Evolutionary conservation across 2,888 invertebrate species (phyloP).

Genomic region (Sphaerophoria rueppellii): DNA sequence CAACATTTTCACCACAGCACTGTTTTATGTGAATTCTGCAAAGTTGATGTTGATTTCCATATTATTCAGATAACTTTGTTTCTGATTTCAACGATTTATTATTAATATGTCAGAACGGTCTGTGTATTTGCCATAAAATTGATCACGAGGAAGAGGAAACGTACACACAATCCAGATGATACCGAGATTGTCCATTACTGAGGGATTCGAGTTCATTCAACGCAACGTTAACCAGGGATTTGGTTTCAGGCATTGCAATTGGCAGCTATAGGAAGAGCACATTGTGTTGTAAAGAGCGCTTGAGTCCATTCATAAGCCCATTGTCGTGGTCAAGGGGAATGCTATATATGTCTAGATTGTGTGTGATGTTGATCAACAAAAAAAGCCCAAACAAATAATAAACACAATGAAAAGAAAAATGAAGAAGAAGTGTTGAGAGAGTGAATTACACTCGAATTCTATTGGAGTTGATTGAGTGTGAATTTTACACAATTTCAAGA

Average conservation of each 20-base stretch:
- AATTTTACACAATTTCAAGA: conserved; percentile 73
- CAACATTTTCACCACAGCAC: background rate
- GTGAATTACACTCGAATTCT: conserved; percentile 73
- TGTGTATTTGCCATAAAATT: background rate
- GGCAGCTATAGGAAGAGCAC: conserved; percentile 33
- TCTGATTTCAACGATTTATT: conserved; percentile 72
- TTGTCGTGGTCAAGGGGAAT: conserved; percentile 70
- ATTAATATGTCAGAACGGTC: conserved; percentile 44
- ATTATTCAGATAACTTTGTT: conserved; percentile 70
- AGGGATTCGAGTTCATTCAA: conserved; percentile 43
- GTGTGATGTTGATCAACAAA: conserved; percentile 42
- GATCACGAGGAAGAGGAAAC: background rate
- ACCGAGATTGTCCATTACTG: background rate
- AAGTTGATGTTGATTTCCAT: conserved; percentile 57
- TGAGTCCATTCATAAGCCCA: conserved; percentile 18
- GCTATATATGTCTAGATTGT: conserved; percentile 30
- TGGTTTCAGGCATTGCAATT: conserved; percentile 35
- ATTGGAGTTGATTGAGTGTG: conserved; percentile 74
- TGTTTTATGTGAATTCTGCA: background rate
- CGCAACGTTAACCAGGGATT: conserved; percentile 5
- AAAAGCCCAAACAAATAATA: conserved; percentile 61
- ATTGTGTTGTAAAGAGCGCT: conserved; percentile 33
- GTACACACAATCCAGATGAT: background rate
- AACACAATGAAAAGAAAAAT: conserved; percentile 42
- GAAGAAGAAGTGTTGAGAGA: background rate